Evolutionary conservation across 2,888 invertebrate species (phyloP), one percentile per base, ranked within the genome.

Genomic region (Drosophila koepferae): DNA sequence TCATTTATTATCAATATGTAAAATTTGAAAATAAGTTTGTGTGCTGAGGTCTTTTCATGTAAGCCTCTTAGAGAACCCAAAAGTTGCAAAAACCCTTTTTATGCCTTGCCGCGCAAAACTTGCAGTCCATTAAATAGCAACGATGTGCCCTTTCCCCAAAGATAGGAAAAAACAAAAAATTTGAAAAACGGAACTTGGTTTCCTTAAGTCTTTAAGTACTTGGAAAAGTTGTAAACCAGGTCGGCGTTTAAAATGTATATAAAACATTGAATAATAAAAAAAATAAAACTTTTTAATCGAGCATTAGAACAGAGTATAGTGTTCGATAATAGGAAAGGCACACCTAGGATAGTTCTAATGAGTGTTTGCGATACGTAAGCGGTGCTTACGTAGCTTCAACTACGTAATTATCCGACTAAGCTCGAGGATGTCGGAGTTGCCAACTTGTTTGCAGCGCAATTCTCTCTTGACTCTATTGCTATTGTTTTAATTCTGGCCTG

Each of bases 131-230:
- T 82, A 85, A 82, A 88, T 72, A 82, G 67, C 74, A 66, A 66
- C 66, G 59, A 64, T 43, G 63, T 63, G 75, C 34, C 43, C 55
- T 46, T 36, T 10, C 6, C 43, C 53, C 48, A 55, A 72, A 51
- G 28, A 44, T 53, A 38, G 44, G 16, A 63, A 51, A 54, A 38
- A 16, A 38, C 10, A 64, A 34, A 28, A 28, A 3, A 7, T 12
- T n/a, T 48, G 2, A 46, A 72, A 49, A 43, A 53, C 36, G 49
- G 46, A 55, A 72, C 58, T 86, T 74, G 74, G 41, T 48, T 72
- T 73, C 79, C 76, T 84, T 81, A 87, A 85, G 90, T 87, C 74
- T 55, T 74, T 89, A 89, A 89, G 88, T 87, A 87, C 85, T 84
- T 81, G 64, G 69, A 38, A 74, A 84, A 84, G 81, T 81, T 72